Base-by-base conservation (phyloP, 2,888 invertebrate genomes). In the Hirudinaria manillensis region DNA sequence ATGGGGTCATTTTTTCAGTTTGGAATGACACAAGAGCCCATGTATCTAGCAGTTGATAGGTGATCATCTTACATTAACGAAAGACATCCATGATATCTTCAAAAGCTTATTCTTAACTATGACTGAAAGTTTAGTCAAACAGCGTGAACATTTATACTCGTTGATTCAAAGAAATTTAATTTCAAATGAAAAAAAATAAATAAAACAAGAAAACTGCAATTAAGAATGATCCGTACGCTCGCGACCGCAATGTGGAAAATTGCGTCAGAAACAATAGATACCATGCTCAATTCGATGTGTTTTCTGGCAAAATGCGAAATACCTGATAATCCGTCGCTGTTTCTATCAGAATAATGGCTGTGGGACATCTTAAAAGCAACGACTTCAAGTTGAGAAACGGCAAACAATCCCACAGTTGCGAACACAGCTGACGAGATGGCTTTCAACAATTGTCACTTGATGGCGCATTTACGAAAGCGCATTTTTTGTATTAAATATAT, bases 231-330 rank as follows among this genome's bases (percentile, higher is more conserved):
- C 61, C 19, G 29, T n/a, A 61, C 61, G 29, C 61, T 1, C 4
- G n/a, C 24, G 61, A 61, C 29, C n/a, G 61, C 61, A 27, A 27
- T 19, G 10, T 29, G 24, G 4, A 61, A 27, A 27, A 61, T 61
- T 61, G 61, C 61, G 61, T 61, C 61, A 61, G 61, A 27, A 61
- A 61, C 61, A n/a, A 61, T 21, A 61, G 61, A 61, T 45, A 45
- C 10, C 45, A 45, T 16, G 45, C 45, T 45, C 45, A 4, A 10
- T 45, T 45, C 45, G 45, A 45, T 45, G 21, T 7, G 21, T 24
- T 56, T 29, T 61, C 24, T 7, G 61, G 1, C 29, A 10, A 61
- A 61, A 7, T 61, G 10, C 2, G n/a, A 61, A 24, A 2, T 61
- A 61, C 61, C 61, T 61, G 61, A 61, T n/a, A 61, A n/a, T 61